Percentiles rank a stretch among this genome's conserved stretches.
phyloP scores from a whole-genome alignment of 2,113 vertebrate species.

The Ailuropoda melanoleuca region DNA sequence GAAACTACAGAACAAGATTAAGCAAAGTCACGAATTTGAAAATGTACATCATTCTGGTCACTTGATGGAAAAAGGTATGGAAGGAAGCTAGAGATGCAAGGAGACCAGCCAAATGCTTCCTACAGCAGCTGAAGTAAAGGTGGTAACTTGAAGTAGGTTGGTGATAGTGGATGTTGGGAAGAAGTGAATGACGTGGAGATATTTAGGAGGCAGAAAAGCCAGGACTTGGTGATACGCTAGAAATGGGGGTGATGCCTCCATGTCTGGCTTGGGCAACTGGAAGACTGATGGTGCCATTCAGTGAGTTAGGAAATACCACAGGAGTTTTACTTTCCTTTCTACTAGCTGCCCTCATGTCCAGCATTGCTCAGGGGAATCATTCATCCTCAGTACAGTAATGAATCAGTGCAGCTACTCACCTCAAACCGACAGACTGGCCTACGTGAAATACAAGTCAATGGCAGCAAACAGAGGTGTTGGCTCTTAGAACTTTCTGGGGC shows the following conservation, averaged over 20 bases:
- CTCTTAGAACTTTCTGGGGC: not conserved
- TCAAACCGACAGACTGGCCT: not conserved
- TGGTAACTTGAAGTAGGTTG: not conserved
- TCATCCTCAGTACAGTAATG: not conserved
- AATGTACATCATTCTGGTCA: not conserved
- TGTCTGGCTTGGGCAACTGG: not conserved
- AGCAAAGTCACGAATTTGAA: not conserved
- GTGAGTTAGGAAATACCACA: not conserved
- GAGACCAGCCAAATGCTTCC: not conserved
- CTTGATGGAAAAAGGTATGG: not conserved
- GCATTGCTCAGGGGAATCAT: not conserved
- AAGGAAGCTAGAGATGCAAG: not conserved
- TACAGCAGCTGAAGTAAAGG: not conserved
- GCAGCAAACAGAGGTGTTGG: not conserved
- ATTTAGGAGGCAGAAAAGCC: not conserved
- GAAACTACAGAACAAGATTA: not conserved
- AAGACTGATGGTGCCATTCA: not conserved
- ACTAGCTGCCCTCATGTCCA: not conserved
- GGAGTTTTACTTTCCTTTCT: slow-evolving; percentile 4
- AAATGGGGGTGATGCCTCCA: not conserved
- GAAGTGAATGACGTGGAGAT: not conserved
- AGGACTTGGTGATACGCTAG: not conserved
- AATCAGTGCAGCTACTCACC: not conserved
- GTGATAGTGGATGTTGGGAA: not conserved
- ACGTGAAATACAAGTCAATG: not conserved